Percentiles rank a stretch among this genome's conserved stretches.
These are phyloP conservation scores for Aromia moschata DNA, from an alignment of 2,888 invertebrate genomes.

Conservation along the genomic window DNA sequence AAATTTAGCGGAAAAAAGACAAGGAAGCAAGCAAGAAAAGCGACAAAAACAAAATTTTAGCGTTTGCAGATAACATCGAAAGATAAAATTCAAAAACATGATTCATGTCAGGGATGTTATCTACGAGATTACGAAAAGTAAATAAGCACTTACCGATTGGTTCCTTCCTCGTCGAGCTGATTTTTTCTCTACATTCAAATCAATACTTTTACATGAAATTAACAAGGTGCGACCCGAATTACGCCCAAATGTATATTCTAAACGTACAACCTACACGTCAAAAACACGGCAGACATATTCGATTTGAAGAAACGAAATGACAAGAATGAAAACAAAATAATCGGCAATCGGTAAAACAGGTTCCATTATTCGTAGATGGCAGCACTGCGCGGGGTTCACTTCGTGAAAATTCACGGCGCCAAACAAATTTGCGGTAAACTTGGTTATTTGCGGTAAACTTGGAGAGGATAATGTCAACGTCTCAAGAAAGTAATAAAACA, in stretches of 20 bases:
- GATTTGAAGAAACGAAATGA: slow-evolving; percentile 20
- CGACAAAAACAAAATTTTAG: slow-evolving; percentile 13
- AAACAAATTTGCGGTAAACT: too few relatives aligned
- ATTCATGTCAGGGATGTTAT: slow-evolving; percentile 28
- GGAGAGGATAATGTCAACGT: slow-evolving; percentile 18
- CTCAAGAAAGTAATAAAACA: slow-evolving; percentile 15
- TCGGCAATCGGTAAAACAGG: slow-evolving; percentile 16
- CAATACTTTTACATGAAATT: slow-evolving; percentile 21
- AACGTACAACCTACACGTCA: slow-evolving; percentile 34
- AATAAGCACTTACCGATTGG: slow-evolving; percentile 31
- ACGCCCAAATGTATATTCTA: slow-evolving; percentile 24
- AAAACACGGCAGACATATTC: slow-evolving; percentile 39
- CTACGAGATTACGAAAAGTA: slow-evolving; percentile 15
- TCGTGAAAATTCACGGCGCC: too few relatives aligned
- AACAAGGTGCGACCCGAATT: slow-evolving; percentile 25
- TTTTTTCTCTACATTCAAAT: slow-evolving; percentile 25
- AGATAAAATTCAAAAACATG: slow-evolving; percentile 35
- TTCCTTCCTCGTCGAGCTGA: slow-evolving; percentile 5
- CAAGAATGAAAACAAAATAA: slow-evolving; percentile 17
- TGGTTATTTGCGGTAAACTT: too few relatives aligned
- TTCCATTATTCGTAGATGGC: slow-evolving; percentile 2
- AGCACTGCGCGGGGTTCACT: background rate
- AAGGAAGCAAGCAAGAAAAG: slow-evolving; percentile 3
- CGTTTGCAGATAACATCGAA: slow-evolving; percentile 22
- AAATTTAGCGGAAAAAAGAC: slow-evolving; percentile 18